Base-by-base conservation (phyloP, 2,113 vertebrate genomes). In the Leiothrix lutea region DNA sequence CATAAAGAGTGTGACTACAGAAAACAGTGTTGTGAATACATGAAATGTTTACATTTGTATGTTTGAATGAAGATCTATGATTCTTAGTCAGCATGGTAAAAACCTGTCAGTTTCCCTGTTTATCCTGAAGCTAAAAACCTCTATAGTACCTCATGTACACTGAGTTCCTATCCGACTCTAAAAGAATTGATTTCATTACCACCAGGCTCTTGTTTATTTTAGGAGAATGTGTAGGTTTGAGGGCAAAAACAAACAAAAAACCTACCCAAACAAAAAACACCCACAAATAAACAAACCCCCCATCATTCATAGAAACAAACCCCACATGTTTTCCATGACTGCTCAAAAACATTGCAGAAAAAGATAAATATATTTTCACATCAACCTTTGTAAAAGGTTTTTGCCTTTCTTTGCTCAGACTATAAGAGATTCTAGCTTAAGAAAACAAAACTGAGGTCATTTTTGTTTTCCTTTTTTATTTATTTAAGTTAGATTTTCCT, bases 31-130 rank as follows among this genome's bases (percentile, higher is more conserved):
- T 47, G 14, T 5, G 3, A 82, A n/a, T 24, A 65, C 8, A 69
- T 8, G 1, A 88, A 71, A 71, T 16, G 17, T 40, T 64, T 79
- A 35, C 8, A 36, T 25, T 26, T 0, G 0, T 16, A 33, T 56
- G 22, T 56, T 42, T 70, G 35, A 50, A 8, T 19, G 29, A 81
- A 80, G 15, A 22, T 56, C 8, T 25, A 14, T 0, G 10, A 79
- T 40, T 58, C 81, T 36, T 38, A 23, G 11, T 72, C 45, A 54
- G 29, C 6, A 2, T 23, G 18, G 51, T 29, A 65, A 83, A 86
- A 89, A 79, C 25, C 31, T 42, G 23, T 6, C 21, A 40, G 33
- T 45, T 81, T 45, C 36, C 83, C 40, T 65, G 45, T 58, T 79
- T 77, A 87, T 42, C 45, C 45, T 12, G 5, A 92, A 35, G 35